Evolutionary conservation across 1,140 invertebrate species (phyloP), one percentile per base, ranked within the genome.

Genomic region (Parasteatoda tepidariorum): DNA sequence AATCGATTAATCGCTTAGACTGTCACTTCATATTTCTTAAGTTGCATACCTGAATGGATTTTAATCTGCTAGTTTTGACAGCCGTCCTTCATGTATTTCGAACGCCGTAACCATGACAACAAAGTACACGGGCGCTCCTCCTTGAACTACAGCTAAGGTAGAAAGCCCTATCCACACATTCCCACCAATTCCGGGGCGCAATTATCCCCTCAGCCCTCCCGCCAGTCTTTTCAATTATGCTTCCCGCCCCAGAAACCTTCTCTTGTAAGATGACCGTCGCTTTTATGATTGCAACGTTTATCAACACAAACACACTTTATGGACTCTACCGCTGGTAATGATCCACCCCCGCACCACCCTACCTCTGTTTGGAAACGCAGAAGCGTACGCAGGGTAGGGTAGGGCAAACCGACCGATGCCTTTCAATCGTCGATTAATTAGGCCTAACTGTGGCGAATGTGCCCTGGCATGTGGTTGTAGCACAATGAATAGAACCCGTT

Each of bases 371-470:
- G n/a, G n/a, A n/a, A n/a, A n/a, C n/a, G n/a, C n/a, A 41, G 13
- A 41, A 41, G 38, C 38, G 5, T 5, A 41, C 5, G 38, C 5
- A 41, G 38, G 38, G 38, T n/a, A n/a, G n/a, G n/a, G n/a, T n/a
- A n/a, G 38, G 38, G 38, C 18, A 13, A 18, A 9, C 9, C 38
- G 38, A 26, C 64, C 64, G 24, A 24, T 9, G 5, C 64, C 34
- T 67, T 67, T 67, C 64, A 67, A 67, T 67, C 64, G 64, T 9
- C 64, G 64, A 67, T 67, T 67, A 67, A 67, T 67, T 67, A 67
- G 64, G 64, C 64, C 64, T 67, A 67, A 67, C 64, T 67, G 64
- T n/a, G n/a, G 9, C 61, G 61, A 64, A 64, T 26, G 61, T 24
- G 13, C 26, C n/a, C 33, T 31, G 38, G 18, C 64, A 67, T 67